phyloP scores from a whole-genome alignment of 2,113 vertebrate genomes.

The Thalassarche chlororhynchos region DNA sequence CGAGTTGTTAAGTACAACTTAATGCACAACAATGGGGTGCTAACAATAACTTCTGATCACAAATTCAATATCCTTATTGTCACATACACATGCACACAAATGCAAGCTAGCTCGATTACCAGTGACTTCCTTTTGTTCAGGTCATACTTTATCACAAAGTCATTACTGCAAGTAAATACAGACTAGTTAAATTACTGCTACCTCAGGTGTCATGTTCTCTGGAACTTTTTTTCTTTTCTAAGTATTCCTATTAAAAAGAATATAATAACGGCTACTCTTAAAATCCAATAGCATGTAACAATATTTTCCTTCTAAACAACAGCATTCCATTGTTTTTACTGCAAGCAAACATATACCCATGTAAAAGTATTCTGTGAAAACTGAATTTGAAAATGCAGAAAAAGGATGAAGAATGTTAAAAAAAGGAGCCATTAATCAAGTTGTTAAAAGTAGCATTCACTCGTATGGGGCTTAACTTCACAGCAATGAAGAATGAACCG shows the following conservation, averaged over 20 bases:
- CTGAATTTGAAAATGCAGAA: neutral
- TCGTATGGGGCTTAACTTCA: neutral
- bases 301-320: neutral
- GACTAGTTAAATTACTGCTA: neutral
- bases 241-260: slow-evolving; percentile 28
- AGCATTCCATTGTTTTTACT: neutral
- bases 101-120: neutral
- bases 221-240: neutral
- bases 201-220: slow-evolving; percentile 42
- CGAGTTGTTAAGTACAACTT: neutral
- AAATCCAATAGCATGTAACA: neutral
- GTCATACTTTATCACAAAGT: neutral
- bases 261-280: neutral
- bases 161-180: neutral
- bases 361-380: neutral
- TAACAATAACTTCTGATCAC: neutral
- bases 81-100: neutral
- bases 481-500: neutral
- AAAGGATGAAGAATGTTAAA: neutral
- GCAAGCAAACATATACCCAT: neutral
- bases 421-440: neutral
- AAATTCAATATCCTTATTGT: neutral
- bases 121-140: neutral
- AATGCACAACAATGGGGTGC: neutral
- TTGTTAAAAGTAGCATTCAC: neutral